Evolutionary conservation across 2,888 invertebrate genomes (phyloP), one percentile per base, ranked within the genome.

Genomic region (Nematopogon swammerdamellus): DNA sequence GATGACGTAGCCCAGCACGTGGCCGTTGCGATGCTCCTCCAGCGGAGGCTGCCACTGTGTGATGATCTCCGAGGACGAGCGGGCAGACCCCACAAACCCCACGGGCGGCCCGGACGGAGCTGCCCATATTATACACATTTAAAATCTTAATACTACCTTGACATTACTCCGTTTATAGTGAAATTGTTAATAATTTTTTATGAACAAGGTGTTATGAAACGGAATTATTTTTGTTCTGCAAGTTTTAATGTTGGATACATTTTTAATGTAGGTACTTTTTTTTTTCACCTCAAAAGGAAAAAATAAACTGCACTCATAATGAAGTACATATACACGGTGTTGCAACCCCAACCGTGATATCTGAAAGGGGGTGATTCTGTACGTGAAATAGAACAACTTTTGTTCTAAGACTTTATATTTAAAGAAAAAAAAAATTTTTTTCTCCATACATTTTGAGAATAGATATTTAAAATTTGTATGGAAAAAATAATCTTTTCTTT

Each of bases 21-120:
- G 91, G 0, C 98, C 99, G 65, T 98, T 99, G 59, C 95, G 86
- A 62, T 95, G 92, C 63, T 97, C 95, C 62, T 96, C 94, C 8
- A 92, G 76, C 0, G 98, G 98, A 19, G 95, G 93, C 65, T 95
- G 95, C 97, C 97, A 98, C 64, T 96, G 96, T 0, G 97, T 92
- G 60, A 96, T 95, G 52, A 99, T 96, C 71, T 97, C 95, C 0
- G 95, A 93, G 11, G 95, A 91, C 14, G 96, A 95, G 52, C 96
- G 84, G 0, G 97, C 95, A 1, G 95, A 95, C 4, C 96, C 97
- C 58, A 94, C 95, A 62, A 98, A 94, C 20, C 95, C 95, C 47
- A 92, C 84, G 0, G 98, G 98, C 2, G 98, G 94, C 20, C 95
- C 96, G 52, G 96, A 96, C 0, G 99, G 99, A 47, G 97, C 96